These are phyloP conservation scores for Scortum barcoo DNA, from an alignment of 2,113 vertebrate species.

Conservation along the genomic window DNA sequence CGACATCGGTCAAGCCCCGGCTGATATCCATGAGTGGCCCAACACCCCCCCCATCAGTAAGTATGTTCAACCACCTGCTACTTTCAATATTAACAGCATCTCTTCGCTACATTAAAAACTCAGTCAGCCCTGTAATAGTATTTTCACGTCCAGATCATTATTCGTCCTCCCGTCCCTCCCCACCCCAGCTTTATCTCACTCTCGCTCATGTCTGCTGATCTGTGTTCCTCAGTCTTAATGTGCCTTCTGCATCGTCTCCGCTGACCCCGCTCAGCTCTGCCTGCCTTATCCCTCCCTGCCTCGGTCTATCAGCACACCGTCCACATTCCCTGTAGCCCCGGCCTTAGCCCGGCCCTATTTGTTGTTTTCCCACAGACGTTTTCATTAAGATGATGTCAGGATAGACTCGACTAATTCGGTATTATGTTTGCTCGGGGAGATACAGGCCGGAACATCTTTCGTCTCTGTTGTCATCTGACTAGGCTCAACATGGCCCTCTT, in stretches of 20 bases:
- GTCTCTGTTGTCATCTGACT: conserved; percentile 20
- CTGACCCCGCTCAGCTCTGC: conserved; percentile 37
- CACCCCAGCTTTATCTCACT: conserved; percentile 48
- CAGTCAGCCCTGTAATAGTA: conserved; percentile 60
- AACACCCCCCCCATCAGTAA: conserved; percentile 29
- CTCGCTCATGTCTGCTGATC: conserved; percentile 49
- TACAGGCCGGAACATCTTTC: conserved; percentile 24
- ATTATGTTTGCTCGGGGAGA: conserved; percentile 68
- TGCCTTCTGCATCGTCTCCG: conserved; percentile 1
- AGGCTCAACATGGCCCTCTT: conserved; percentile 23
- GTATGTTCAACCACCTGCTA: conserved; percentile 54
- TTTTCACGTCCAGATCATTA: conserved; percentile 53
- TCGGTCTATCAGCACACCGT: conserved; percentile 21
- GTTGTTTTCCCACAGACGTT: conserved; percentile 71
- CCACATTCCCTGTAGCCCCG: conserved; percentile 8
- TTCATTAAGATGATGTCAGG: conserved; percentile 84
- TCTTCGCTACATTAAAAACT: conserved; percentile 60
- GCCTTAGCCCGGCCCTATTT: conserved; percentile 58
- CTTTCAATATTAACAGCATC: conserved; percentile 49
- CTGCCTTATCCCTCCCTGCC: conserved; percentile 22
- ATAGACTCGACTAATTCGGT: conserved; percentile 69
- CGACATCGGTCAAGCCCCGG: not conserved
- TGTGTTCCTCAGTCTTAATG: conserved; percentile 53
- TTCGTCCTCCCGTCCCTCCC: conserved; percentile 15
- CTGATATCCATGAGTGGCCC: conserved; percentile 24